Conservation (phyloP, 2,797 vertebrate species). For the Myripristis murdjan region DNA sequence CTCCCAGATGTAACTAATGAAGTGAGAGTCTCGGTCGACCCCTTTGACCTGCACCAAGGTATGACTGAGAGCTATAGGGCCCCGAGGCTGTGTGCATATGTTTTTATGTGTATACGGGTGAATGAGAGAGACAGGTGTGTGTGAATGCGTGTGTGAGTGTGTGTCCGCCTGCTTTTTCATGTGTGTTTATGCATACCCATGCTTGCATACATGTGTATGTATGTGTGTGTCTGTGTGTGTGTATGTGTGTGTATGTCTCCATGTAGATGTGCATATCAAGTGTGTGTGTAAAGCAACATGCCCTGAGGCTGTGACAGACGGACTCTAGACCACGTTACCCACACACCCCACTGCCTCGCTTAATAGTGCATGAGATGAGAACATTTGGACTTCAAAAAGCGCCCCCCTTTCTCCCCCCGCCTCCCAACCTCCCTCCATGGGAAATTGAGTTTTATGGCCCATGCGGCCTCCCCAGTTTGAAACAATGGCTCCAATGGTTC, state of each 20-base stretch:
- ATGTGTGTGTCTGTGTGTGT: conserved; percentile 51
- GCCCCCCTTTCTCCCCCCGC: conserved; percentile 38
- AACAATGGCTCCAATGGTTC: conserved; percentile 63
- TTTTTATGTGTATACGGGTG: background rate
- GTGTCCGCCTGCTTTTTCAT: background rate
- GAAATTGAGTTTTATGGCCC: conserved; percentile 81
- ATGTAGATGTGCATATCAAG: too few species aligned
- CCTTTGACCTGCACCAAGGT: conserved; percentile 68
- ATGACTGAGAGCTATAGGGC: conserved; percentile 55
- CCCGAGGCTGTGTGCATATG: conserved; percentile 64
- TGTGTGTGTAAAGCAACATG: conserved; percentile 61
- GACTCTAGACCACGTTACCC: conserved; percentile 80
- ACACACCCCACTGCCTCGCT: conserved; percentile 83
- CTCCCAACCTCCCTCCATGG: conserved; percentile 68
- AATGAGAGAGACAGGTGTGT: background rate
- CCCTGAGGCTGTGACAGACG: conserved; percentile 80
- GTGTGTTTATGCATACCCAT: conserved; percentile 33
- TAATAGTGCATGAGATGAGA: conserved; percentile 89
- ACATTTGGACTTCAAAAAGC: conserved; percentile 83
- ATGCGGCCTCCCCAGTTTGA: conserved; percentile 52
- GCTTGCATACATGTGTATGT: conserved; percentile 35
- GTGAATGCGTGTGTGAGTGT: conserved; percentile 54
- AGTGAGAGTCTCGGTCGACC: conserved; percentile 67
- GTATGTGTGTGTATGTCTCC: conserved; percentile 6
- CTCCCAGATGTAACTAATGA: conserved; percentile 77